These are phyloP conservation scores for Smutsia temminckii DNA, from an alignment of 2,797 vertebrate species.

Conservation along the genomic window DNA sequence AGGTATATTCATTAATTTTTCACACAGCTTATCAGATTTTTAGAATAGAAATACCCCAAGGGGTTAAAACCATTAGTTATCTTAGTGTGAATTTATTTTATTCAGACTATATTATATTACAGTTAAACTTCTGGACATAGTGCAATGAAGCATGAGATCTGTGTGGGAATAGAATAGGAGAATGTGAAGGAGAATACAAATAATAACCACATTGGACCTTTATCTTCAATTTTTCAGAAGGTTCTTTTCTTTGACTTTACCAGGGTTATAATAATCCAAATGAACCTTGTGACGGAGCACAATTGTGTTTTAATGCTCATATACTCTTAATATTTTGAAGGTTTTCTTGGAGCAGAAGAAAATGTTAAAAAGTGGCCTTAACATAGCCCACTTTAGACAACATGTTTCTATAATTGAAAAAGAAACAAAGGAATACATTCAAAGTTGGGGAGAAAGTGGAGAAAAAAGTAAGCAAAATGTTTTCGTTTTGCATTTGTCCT, in stretches of 20 bases:
- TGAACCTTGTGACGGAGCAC: neutral
- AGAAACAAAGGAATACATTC: slow-evolving; percentile 94
- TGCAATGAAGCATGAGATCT: neutral
- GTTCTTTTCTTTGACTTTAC: neutral
- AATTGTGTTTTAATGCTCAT: slow-evolving; percentile 50
- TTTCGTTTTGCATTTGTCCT: neutral
- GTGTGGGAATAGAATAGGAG: neutral
- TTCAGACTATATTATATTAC: neutral
- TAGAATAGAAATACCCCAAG: slow-evolving; percentile 15
- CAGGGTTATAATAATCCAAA: neutral
- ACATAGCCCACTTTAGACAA: slow-evolving; percentile 93
- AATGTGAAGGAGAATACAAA: neutral
- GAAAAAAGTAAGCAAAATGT: slow-evolving; percentile 90
- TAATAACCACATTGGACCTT: neutral
- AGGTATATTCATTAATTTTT: neutral
- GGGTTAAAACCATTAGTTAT: slow-evolving; percentile 3
- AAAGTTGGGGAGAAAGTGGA: slow-evolving; percentile 95
- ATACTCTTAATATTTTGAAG: slow-evolving; percentile 81
- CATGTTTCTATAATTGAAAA: slow-evolving; percentile 94
- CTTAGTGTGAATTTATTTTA: slow-evolving; percentile 34
- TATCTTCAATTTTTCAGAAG: slow-evolving; percentile 9
- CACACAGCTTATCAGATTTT: neutral
- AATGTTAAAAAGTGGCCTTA: slow-evolving; percentile 96
- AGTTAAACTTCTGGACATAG: neutral
- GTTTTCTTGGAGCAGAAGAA: slow-evolving; percentile 99